Percentiles rank a stretch among this genome's conserved stretches.
Evolutionary conservation across 2,113 vertebrate genomes (phyloP).

Genomic region (Microcebus lehilahytsara): DNA sequence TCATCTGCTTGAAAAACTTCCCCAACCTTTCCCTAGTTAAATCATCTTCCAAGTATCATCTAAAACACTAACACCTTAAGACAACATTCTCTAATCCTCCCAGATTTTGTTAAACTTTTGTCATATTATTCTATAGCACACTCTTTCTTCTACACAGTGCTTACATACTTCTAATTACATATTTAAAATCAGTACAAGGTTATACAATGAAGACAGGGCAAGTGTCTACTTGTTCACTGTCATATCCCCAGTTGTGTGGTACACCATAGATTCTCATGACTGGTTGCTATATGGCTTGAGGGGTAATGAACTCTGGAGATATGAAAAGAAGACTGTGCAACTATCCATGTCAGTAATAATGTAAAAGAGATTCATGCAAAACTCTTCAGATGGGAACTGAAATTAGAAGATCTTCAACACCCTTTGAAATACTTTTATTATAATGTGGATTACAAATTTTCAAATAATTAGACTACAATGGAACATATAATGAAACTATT

Average conservation of each 20-base stretch:
- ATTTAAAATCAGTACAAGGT: not conserved
- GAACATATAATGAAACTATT: conserved; percentile 19
- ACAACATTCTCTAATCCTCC: not conserved
- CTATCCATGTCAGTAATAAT: not conserved
- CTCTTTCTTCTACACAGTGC: not conserved
- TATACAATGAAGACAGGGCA: not conserved
- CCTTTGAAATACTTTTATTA: conserved; percentile 23
- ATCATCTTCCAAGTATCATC: not conserved
- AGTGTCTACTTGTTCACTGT: not conserved
- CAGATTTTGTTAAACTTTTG: not conserved
- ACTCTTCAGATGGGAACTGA: not conserved
- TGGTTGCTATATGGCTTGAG: not conserved
- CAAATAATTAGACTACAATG: conserved; percentile 9
- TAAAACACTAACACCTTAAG: not conserved
- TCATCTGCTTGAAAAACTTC: not conserved
- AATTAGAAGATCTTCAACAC: conserved; percentile 18
- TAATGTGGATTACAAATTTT: conserved; percentile 32
- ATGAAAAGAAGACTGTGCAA: not conserved
- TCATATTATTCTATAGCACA: not conserved
- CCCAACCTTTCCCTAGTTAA: conserved; percentile 4
- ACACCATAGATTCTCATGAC: not conserved
- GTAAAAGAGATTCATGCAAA: conserved; percentile 13
- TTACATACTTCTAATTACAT: not conserved
- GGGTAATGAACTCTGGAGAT: not conserved
- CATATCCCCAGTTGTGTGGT: not conserved